Percentiles rank a stretch among this genome's conserved stretches.
These are phyloP conservation scores for Catharus fuscescens DNA, from an alignment of 2,113 vertebrate species.

Conservation along the genomic window DNA sequence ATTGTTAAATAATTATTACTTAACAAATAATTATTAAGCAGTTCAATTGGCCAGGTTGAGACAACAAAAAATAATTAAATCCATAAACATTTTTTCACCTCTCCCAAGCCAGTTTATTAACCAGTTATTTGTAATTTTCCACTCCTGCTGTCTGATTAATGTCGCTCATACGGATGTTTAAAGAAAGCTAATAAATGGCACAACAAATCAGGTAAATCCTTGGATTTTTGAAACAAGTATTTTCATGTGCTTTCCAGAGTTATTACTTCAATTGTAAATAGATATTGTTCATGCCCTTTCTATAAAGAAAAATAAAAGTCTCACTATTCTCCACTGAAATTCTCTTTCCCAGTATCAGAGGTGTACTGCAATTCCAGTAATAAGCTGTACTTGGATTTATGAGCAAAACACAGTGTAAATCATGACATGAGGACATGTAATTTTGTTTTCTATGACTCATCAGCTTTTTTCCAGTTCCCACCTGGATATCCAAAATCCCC, in stretches of 20 bases:
- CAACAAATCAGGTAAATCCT: not conserved
- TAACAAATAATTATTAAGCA: not conserved
- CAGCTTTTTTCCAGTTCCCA: not conserved
- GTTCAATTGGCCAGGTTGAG: not conserved
- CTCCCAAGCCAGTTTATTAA: not conserved
- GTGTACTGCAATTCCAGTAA: not conserved
- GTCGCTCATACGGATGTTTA: not conserved
- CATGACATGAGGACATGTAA: not conserved
- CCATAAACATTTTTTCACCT: not conserved
- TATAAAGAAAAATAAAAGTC: not conserved
- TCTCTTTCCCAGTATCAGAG: not conserved
- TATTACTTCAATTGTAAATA: not conserved
- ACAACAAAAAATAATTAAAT: not conserved
- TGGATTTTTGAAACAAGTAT: not conserved
- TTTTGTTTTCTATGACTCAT: constrained; percentile 45
- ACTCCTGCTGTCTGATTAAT: not conserved
- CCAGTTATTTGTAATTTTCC: not conserved
- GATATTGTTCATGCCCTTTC: not conserved
- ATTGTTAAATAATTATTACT: not conserved
- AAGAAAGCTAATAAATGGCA: not conserved
- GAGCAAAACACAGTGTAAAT: constrained; percentile 35
- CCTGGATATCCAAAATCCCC: not conserved
- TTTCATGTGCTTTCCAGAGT: not conserved
- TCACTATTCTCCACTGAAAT: not conserved
- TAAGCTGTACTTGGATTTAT: constrained; percentile 14